Percentiles rank a stretch among this genome's conserved stretches.
Conservation (phyloP, 2,888 invertebrate genomes). For the Corbicula japonica region DNA sequence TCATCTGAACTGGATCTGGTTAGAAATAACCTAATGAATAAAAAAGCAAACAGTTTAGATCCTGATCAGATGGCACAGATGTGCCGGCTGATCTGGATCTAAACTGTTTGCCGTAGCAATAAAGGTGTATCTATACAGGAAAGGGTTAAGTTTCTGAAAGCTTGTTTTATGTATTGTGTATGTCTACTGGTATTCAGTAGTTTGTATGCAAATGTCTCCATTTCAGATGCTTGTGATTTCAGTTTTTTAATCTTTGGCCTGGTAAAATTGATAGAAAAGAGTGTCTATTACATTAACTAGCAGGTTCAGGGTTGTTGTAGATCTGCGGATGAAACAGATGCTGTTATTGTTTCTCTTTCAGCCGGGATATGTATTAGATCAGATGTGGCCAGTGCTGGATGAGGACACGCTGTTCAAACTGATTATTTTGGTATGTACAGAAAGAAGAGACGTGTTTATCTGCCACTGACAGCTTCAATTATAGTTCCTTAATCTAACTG, state of each 20-base stretch:
- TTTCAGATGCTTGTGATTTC: not conserved
- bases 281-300: too few relatives aligned
- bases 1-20: not conserved
- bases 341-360: conserved; percentile 45
- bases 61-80: not conserved
- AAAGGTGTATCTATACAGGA: too few relatives aligned
- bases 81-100: too few relatives aligned
- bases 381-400: conserved; percentile 83
- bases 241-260: not conserved
- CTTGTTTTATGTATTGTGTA: not conserved
- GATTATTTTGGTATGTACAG: conserved; percentile 72
- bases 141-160: too few relatives aligned
- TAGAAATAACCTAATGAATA: not conserved
- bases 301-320: too few relatives aligned
- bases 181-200: not conserved
- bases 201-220: not conserved
- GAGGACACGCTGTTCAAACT: conserved; percentile 71
- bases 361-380: conserved; percentile 75
- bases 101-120: too few relatives aligned
- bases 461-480: not conserved
- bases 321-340: not conserved
- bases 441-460: not conserved
- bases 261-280: not conserved
- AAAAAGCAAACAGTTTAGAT: not conserved
- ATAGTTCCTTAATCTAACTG: not conserved